These are phyloP conservation scores for Hephaestus fuliginosus DNA, from an alignment of 2,797 vertebrate species.

Conservation along the genomic window DNA sequence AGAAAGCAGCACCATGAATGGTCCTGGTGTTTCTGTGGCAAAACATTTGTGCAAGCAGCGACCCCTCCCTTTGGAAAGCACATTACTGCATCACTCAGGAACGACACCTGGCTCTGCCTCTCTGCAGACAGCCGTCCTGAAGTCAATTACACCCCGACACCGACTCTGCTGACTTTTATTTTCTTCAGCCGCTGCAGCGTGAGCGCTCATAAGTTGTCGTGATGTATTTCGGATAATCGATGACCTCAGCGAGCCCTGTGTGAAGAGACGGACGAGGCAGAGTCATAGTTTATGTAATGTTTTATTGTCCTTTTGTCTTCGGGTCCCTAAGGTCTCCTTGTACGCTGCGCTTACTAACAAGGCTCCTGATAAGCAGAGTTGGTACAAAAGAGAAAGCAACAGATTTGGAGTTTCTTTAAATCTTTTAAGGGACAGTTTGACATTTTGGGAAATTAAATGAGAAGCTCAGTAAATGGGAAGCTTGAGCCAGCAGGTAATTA, in stretches of 20 bases:
- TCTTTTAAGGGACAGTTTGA: slow-evolving; percentile 25
- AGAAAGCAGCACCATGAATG: slow-evolving; percentile 62
- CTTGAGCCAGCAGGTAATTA: not conserved
- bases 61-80: slow-evolving; percentile 55
- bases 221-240: not conserved
- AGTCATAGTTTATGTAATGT: slow-evolving; percentile 42
- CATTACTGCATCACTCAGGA: slow-evolving; percentile 58
- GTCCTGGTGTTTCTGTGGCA: slow-evolving; percentile 44
- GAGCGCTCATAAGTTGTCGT: not conserved
- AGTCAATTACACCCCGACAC: not conserved
- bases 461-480: not conserved
- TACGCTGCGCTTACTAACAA: slow-evolving; percentile 48
- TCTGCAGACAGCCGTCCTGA: not conserved
- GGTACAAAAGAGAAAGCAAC: slow-evolving; percentile 47
- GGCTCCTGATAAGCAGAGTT: slow-evolving; percentile 35
- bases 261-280: slow-evolving; percentile 34
- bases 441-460: not conserved
- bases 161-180: slow-evolving; percentile 9
- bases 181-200: not conserved
- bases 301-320: slow-evolving; percentile 72
- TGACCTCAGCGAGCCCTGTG: slow-evolving; percentile 5
- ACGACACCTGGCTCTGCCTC: slow-evolving; percentile 26
- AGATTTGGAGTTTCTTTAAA: slow-evolving; percentile 20
- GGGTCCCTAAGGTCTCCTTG: slow-evolving; percentile 52
- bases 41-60: slow-evolving; percentile 34